These are phyloP conservation scores for Sclerodermus sp. DNA, from an alignment of 2,888 invertebrate species.

Conservation along the genomic window DNA sequence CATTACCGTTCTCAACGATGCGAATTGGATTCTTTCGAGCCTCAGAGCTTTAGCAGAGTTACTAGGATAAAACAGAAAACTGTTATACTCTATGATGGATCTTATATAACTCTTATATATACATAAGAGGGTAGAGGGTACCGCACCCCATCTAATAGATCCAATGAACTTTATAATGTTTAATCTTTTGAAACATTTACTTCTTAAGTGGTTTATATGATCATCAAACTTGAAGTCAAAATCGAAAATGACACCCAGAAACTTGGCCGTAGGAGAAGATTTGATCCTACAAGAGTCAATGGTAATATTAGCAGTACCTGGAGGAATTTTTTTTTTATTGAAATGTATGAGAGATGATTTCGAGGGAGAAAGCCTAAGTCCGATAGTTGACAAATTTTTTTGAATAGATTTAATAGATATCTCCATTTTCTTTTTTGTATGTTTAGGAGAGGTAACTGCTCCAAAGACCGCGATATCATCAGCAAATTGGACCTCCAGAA, in stretches of 20 bases:
- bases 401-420: background rate
- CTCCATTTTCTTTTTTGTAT: background rate
- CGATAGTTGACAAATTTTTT: background rate
- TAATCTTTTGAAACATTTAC: constrained; percentile 3
- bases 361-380: constrained; percentile 3
- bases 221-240: background rate
- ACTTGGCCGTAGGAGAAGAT: background rate
- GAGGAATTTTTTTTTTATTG: constrained; percentile 7
- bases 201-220: background rate
- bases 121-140: constrained; percentile 11
- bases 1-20: constrained; percentile 13
- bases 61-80: constrained; percentile 12
- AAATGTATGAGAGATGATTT: constrained; percentile 9
- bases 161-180: constrained; percentile 9
- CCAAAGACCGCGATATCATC: constrained; percentile 18
- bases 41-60: background rate
- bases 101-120: constrained; percentile 18
- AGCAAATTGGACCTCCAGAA: constrained; percentile 9
- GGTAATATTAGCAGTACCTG: background rate
- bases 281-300: background rate
- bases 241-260: constrained; percentile 3
- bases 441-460: background rate
- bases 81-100: constrained; percentile 14
- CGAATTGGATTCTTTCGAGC: constrained; percentile 16
- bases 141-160: constrained; percentile 9